Conservation (phyloP, 1,140 invertebrate genomes). For the Proctacanthus coquilletti region DNA sequence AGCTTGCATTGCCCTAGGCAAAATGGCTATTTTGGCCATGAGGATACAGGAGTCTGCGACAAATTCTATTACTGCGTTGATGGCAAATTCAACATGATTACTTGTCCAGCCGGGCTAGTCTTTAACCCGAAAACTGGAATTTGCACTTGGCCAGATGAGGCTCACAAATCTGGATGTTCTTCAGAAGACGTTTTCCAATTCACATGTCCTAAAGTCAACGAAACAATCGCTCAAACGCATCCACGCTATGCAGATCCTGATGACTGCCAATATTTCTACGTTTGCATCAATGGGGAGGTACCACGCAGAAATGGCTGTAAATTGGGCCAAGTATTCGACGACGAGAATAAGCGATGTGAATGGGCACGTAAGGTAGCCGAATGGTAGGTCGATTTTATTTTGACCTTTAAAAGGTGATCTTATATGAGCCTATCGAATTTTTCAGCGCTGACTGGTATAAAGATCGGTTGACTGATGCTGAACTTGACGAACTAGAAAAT, state of each 20-base stretch:
- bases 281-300: conserved; percentile 72
- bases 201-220: conserved; percentile 63
- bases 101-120: conserved; percentile 71
- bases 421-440: neutral
- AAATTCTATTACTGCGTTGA: conserved; percentile 87
- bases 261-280: conserved; percentile 84
- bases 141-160: conserved; percentile 83
- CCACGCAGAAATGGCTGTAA: conserved; percentile 74
- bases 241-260: conserved; percentile 75
- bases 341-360: conserved; percentile 63
- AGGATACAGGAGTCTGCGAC: conserved; percentile 61
- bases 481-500: conserved; percentile 60
- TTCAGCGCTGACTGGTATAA: conserved; percentile 76
- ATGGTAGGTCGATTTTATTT: conserved; percentile 45
- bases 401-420: conserved; percentile 2
- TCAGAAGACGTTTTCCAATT: conserved; percentile 75
- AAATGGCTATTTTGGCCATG: conserved; percentile 79
- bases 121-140: conserved; percentile 79
- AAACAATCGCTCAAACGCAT: conserved; percentile 54
- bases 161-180: conserved; percentile 69
- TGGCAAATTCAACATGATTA: conserved; percentile 76
- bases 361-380: conserved; percentile 81
- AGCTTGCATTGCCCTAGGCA: conserved; percentile 60
- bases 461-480: conserved; percentile 60
- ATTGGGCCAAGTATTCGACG: conserved; percentile 81